Conservation (phyloP, 2,113 vertebrate species). For the Chascanopsetta lugubris region DNA sequence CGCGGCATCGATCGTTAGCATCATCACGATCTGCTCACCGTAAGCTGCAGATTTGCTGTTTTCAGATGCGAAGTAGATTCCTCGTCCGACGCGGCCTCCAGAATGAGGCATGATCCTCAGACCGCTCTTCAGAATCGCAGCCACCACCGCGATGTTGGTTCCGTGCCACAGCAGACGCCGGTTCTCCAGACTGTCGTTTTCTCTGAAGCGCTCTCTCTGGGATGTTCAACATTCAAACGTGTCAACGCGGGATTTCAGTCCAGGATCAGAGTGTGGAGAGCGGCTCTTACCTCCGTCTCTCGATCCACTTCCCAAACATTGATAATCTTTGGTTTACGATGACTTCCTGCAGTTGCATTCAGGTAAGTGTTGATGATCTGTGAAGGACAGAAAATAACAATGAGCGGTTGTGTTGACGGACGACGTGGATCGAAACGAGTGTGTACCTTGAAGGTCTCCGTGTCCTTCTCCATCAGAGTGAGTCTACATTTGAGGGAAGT, state of each 20-base stretch:
- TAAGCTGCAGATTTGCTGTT: constrained; percentile 88
- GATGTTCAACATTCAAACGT: neutral
- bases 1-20: neutral
- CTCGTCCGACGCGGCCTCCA: constrained; percentile 86
- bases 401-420: neutral
- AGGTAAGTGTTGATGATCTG: constrained; percentile 88
- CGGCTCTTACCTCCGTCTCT: constrained; percentile 83
- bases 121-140: constrained; percentile 89
- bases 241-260: neutral
- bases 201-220: constrained; percentile 83
- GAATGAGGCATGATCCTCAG: constrained; percentile 94
- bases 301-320: constrained; percentile 88
- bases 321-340: constrained; percentile 60
- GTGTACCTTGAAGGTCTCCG: constrained; percentile 72
- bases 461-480: constrained; percentile 68
- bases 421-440: neutral
- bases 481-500: constrained; percentile 87
- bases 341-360: constrained; percentile 58
- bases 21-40: constrained; percentile 71
- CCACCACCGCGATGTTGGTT: constrained; percentile 89
- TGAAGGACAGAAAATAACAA: constrained; percentile 22
- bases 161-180: constrained; percentile 92
- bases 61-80: constrained; percentile 93
- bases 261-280: neutral
- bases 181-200: constrained; percentile 81